Evolutionary conservation across 2,888 invertebrate genomes (phyloP).

Genomic region (Stictocephala bisonia): DNA sequence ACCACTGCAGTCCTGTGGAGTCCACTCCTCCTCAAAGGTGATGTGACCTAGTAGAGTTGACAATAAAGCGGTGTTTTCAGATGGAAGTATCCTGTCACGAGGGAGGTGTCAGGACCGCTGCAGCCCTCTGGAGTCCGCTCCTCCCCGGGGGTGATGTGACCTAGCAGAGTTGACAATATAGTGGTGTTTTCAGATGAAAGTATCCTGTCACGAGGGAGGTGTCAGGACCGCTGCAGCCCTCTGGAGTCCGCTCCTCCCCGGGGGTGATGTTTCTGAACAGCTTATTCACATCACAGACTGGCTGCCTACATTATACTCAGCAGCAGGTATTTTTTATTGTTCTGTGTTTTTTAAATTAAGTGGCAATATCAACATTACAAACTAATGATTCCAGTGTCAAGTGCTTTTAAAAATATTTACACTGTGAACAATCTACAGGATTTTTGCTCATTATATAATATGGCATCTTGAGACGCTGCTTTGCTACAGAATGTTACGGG

Average conservation of each 20-base stretch:
- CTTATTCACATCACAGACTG: conserved; percentile 86
- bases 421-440: no score
- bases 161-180: no score
- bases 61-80: no score
- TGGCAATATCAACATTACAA: no score
- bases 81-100: conserved; percentile 86
- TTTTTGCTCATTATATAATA: no score
- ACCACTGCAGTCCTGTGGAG: conserved; percentile 82
- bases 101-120: conserved; percentile 83
- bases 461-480: no score
- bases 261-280: conserved; percentile 70
- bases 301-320: conserved; percentile 76
- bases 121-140: conserved; percentile 79
- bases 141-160: conserved; percentile 67
- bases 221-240: conserved; percentile 80
- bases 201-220: conserved; percentile 87
- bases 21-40: no score
- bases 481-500: no score
- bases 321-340: conserved; percentile 64
- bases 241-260: conserved; percentile 75
- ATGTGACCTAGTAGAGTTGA: no score
- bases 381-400: no score
- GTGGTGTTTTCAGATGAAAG: conserved; percentile 74
- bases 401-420: no score
- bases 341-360: no score